phyloP scores from a whole-genome alignment of 2,113 vertebrate species.

The Plestiodon gilberti region DNA sequence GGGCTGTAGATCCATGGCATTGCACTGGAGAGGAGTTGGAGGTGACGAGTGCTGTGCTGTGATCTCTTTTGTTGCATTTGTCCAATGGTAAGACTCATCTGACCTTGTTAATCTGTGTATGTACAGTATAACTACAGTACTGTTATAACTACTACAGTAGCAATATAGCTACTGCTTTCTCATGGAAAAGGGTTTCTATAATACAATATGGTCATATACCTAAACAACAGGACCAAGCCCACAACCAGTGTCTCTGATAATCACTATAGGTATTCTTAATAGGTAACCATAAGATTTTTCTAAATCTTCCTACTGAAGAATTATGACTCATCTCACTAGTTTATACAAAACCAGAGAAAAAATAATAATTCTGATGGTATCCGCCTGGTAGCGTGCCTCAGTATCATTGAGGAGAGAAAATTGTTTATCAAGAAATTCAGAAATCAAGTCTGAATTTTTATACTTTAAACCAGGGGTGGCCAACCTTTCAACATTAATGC shows the following conservation, averaged over 20 bases:
- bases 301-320: too few species aligned
- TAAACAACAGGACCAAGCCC: too few species aligned
- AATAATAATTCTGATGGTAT: too few species aligned
- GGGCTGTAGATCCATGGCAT: not conserved
- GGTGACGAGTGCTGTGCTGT: not conserved
- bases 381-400: too few species aligned
- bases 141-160: not conserved
- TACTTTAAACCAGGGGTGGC: too few species aligned
- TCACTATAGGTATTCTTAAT: too few species aligned
- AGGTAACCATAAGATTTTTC: too few species aligned
- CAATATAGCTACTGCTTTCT: not conserved
- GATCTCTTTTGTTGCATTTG: not conserved
- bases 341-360: too few species aligned
- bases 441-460: slow-evolving; percentile 51
- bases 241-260: too few species aligned
- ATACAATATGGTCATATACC: not conserved
- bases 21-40: not conserved
- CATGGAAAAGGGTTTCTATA: not conserved
- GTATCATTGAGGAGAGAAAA: not conserved
- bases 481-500: too few species aligned
- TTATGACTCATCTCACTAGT: too few species aligned
- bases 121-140: not conserved
- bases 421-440: slow-evolving; percentile 40
- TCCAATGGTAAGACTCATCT: not conserved
- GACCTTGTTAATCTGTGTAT: not conserved